phyloP scores from a whole-genome alignment of 2,888 invertebrate species.

The Stegophylla sp. region DNA sequence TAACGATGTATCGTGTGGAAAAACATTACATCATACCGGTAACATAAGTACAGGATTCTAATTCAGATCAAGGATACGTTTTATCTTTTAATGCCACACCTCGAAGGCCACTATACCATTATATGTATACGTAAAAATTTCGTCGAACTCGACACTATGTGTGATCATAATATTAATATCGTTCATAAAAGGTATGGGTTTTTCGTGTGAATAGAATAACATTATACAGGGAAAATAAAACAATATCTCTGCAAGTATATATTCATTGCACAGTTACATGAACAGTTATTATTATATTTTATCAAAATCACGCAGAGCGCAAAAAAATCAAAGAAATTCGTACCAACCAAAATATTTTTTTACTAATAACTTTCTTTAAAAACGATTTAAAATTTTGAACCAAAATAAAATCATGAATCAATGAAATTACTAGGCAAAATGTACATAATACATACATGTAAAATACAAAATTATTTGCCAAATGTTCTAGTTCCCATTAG shows the following conservation, averaged over 20 bases:
- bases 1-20: slow-evolving; percentile 28
- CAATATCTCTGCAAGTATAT: neutral
- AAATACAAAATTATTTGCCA: too few species aligned
- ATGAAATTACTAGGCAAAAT: too few species aligned
- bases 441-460: too few species aligned
- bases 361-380: too few species aligned
- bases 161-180: slow-evolving; percentile 24
- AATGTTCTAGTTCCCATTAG: too few species aligned
- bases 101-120: slow-evolving; percentile 34
- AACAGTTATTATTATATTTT: slow-evolving; percentile 1
- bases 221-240: slow-evolving; percentile 1
- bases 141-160: neutral
- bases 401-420: too few species aligned
- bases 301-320: neutral
- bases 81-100: slow-evolving; percentile 33
- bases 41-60: slow-evolving; percentile 46
- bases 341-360: too few species aligned
- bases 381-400: too few species aligned
- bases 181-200: neutral
- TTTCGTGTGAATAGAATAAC: slow-evolving; percentile 16
- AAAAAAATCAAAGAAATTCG: too few species aligned
- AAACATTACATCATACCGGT: slow-evolving; percentile 51
- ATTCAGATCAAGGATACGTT: slow-evolving; percentile 57
- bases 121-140: slow-evolving; percentile 31
- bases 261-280: too few species aligned